phyloP scores from a whole-genome alignment of 1,140 invertebrate genomes.

The Orussus abietinus region DNA sequence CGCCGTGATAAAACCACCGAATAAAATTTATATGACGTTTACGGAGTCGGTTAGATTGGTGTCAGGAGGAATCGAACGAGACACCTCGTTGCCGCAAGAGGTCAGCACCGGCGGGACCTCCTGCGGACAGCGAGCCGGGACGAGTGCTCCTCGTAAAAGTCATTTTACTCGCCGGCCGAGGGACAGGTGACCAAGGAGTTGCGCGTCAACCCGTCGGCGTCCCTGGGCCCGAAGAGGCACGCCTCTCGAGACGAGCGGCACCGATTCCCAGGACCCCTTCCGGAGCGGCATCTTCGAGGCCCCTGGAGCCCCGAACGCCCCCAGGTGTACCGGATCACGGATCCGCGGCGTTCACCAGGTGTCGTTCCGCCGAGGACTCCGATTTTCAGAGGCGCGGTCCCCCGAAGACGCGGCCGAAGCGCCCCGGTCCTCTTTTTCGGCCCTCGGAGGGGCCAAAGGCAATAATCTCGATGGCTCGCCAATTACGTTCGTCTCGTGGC shows the following conservation, averaged over 20 bases:
- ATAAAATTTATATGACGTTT: slow-evolving; percentile 51
- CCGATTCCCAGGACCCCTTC: no score
- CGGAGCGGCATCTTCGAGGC: no score
- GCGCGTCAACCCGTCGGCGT: background rate
- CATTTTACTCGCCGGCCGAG: slow-evolving; percentile 39
- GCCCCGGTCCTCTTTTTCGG: no score
- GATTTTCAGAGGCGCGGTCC: no score
- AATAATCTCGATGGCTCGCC: slow-evolving; percentile 40
- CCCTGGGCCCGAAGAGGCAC: no score
- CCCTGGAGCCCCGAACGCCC: no score
- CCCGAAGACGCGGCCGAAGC: background rate
- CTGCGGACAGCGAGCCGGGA: slow-evolving; percentile 37
- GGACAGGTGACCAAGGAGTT: slow-evolving; percentile 43
- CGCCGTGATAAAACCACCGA: slow-evolving; percentile 37
- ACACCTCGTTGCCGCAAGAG: slow-evolving; percentile 42
- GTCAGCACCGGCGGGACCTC: slow-evolving; percentile 43
- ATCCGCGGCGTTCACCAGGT: no score
- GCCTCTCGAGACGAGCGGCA: no score
- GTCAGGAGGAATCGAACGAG: slow-evolving; percentile 45
- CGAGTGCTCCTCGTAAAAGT: slow-evolving; percentile 47
- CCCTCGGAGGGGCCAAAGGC: slow-evolving; percentile 29
- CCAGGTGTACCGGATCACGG: no score
- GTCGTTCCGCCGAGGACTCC: no score
- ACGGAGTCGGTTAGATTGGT: slow-evolving; percentile 44
- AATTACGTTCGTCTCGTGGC: slow-evolving; percentile 46